Evolutionary conservation across 2,113 vertebrate genomes (phyloP).

Genomic region (Anoplopoma fimbria): DNA sequence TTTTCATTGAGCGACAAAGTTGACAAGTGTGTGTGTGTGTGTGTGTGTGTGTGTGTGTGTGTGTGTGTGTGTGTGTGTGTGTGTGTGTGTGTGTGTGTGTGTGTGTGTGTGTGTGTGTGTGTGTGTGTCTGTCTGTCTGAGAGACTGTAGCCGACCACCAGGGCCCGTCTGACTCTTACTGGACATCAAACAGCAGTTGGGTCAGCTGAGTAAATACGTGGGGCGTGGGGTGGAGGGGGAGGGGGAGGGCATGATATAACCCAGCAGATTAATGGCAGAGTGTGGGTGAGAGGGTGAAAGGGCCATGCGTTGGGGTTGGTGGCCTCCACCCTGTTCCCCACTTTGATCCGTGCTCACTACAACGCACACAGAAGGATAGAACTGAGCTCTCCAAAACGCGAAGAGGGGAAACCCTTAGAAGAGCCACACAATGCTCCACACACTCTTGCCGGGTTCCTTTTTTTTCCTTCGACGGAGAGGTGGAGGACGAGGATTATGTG

Average conservation of each 20-base stretch:
- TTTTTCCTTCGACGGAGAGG: constrained; percentile 51
- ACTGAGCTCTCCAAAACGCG: constrained; percentile 59
- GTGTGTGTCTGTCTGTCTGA: constrained; percentile 8
- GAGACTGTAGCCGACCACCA: constrained; percentile 43
- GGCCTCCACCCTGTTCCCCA: constrained; percentile 59
- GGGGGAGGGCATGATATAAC: constrained; percentile 49
- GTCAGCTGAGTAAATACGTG: constrained; percentile 82
- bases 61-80: constrained; percentile 15
- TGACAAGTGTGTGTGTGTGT: constrained; percentile 50
- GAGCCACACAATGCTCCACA: constrained; percentile 73
- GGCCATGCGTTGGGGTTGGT: constrained; percentile 60
- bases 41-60: constrained; percentile 23
- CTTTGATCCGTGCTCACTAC: constrained; percentile 72
- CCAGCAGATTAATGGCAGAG: constrained; percentile 74
- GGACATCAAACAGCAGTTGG: constrained; percentile 76
- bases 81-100: constrained; percentile 31
- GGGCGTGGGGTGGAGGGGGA: constrained; percentile 37
- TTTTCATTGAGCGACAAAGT: constrained; percentile 58
- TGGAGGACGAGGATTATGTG: constrained; percentile 75
- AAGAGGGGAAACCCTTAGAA: constrained; percentile 51
- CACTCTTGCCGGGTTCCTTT: constrained; percentile 32
- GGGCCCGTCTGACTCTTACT: constrained; percentile 52
- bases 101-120: constrained; percentile 23
- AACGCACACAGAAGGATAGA: constrained; percentile 52
- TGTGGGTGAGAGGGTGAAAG: constrained; percentile 80